Evolutionary conservation across 2,113 vertebrate species (phyloP), one percentile per base, ranked within the genome.

Genomic region (Ophiodon elongatus): DNA sequence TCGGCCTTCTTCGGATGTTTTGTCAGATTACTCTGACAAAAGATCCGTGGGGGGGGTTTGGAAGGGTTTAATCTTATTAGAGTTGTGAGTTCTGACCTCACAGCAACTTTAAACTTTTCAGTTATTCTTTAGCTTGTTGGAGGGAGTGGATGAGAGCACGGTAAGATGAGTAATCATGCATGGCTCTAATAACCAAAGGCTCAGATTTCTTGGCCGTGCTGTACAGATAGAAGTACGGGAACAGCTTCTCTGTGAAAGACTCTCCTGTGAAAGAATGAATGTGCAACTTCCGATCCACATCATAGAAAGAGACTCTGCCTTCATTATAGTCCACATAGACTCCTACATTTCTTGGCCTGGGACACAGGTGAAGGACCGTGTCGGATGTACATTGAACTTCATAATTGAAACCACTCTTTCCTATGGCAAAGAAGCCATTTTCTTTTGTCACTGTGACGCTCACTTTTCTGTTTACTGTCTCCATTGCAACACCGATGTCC

Each of bases 271-370:
- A 97, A 1, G 96, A 96, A 45, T 93, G 88, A 80, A 97, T 95
- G 25, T 92, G 90, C 5, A 72, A 0, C 0, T 83, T 77, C 25
- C 82, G 25, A 0, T 80, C 23, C 3, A 90, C 91, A 0, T 96
- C 95, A 43, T 95, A 97, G 80, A 97, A 97, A 0, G 96, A 95
- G 33, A 96, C 92, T 4, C 92, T 85, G 8, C 96, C 96, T 0
- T 90, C 95, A n/a, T 95, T 94, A 0, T 95, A 96, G 89, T 96
- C 96, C 74, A 96, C n/a, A 23, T 96, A 97, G 9, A 96, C 91
- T 0, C 96, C 96, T 0, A 96, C 67, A 0, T 89, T 33, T 21
- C 6, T 80, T 0, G 87, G 92, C 10, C 74, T 79, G 0, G 85
- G 89, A 50, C 0, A 47, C 33, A 91, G 59, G 7, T 76, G 10